phyloP scores from a whole-genome alignment of 2,113 vertebrate species.

The Arvicanthis niloticus region DNA sequence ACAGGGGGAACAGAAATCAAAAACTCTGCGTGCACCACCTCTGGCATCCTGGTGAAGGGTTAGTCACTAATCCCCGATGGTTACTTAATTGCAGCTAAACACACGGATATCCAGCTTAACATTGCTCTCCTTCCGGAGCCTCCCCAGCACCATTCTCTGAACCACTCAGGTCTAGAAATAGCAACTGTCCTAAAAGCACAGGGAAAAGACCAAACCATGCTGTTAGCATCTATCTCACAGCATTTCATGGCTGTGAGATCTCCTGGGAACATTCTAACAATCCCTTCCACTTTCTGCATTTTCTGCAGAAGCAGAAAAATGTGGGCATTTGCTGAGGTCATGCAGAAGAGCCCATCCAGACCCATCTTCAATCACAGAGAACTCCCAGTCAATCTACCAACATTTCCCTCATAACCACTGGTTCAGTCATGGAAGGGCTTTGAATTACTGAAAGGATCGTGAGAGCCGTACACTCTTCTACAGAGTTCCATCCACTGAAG shows the following conservation, averaged over 20 bases:
- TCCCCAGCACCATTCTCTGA: not conserved
- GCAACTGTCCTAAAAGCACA: conserved; percentile 49
- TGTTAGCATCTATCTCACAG: conserved; percentile 28
- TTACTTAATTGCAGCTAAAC: conserved; percentile 15
- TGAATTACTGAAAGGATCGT: not conserved
- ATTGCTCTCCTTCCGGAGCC: not conserved
- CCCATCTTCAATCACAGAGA: conserved; percentile 9
- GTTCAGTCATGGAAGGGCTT: not conserved
- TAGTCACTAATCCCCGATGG: conserved; percentile 47
- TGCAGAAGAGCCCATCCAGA: conserved; percentile 15
- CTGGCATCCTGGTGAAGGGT: conserved; percentile 15
- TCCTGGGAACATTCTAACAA: not conserved
- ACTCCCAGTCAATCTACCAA: conserved; percentile 45
- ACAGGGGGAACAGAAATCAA: not conserved
- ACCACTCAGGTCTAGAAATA: conserved; percentile 50
- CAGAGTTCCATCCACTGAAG: not conserved
- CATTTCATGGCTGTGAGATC: conserved; percentile 34
- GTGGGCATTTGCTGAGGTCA: conserved; percentile 53
- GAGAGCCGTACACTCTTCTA: not conserved
- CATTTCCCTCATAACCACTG: not conserved
- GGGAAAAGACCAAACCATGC: not conserved
- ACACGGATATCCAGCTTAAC: not conserved
- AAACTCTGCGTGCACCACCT: not conserved
- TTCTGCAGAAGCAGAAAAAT: conserved; percentile 27
- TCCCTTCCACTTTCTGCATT: not conserved